Base-by-base conservation (phyloP, 2,113 vertebrate species). In the Pedionomus torquatus region DNA sequence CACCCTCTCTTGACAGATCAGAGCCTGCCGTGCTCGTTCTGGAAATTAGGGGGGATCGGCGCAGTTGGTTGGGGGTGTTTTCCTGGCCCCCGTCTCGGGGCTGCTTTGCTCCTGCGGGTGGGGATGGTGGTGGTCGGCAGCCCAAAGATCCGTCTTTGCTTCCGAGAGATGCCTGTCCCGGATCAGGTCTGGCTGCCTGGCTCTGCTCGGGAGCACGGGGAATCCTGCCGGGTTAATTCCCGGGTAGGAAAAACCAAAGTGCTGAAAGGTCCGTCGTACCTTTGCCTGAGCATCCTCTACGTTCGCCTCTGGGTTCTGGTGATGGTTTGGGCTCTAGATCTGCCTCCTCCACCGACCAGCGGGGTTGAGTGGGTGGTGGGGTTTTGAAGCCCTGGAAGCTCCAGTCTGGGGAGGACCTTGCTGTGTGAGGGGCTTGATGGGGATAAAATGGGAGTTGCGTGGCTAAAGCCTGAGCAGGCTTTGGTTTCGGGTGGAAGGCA, bases 221-320 rank as follows among this genome's bases (percentile, higher is more conserved):
- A 78, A 63, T 49, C 11, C 2, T 31, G 86, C 93, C 39, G 91
- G 52, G 91, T 15, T 87, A 81, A 95, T 81, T 24, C 74, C 82
- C 2, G 23, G 46, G 46, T 17, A 54, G 91, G 88, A 33, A 55
- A 55, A 41, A 55, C 5, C 0, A 4, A 39, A 9, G 58, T 0
- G 66, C 44, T 52, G 58, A 78, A 54, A 0, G 1, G 41, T 6
- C 0, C 30, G 9, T 65, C 4, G 0, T 0, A 12, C n/a, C 52
- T 84, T 55, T 24, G n/a, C 55, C 33, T 11, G 5, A 9, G 12
- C 41, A 1, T 46, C 28, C 61, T 49, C 48, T 0, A 0, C 5
- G 1, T 8, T 54, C 9, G 0, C 49, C 46, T 2, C 23, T 0
- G 0, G 20, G 37, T 17, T 37, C 75, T 46, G 48, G 30, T 7